Conservation (phyloP, 2,113 vertebrate species). For the Hippopotamus amphibius region DNA sequence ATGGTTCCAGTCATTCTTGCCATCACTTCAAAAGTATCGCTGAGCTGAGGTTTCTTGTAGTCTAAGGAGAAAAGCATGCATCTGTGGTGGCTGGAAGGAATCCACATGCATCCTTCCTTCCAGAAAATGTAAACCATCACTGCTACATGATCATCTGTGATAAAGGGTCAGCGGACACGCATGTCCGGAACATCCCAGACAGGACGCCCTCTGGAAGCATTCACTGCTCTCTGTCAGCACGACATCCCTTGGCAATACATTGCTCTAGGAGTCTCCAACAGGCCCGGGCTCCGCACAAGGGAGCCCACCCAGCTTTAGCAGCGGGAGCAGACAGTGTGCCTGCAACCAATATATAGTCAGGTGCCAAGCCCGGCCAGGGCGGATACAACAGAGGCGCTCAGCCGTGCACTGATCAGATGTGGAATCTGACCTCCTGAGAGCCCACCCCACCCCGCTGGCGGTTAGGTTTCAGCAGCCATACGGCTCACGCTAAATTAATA, state of each 20-base stretch:
- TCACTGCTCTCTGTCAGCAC: not conserved
- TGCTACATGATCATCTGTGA: fast-evolving
- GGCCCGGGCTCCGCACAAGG: not conserved
- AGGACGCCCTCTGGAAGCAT: fast-evolving
- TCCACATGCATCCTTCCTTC: fast-evolving
- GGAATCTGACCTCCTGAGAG: not conserved
- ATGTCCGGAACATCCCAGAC: no score
- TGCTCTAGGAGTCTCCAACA: not conserved
- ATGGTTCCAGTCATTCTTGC: not conserved
- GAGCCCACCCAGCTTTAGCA: not conserved
- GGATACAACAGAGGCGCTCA: not conserved
- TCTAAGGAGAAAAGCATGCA: fast-evolving
- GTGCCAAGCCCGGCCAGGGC: not conserved
- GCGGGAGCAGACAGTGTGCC: not conserved
- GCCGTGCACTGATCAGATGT: fast-evolving
- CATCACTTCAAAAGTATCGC: not conserved
- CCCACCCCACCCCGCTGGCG: not conserved
- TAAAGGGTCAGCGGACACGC: fast-evolving
- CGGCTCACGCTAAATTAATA: no score
- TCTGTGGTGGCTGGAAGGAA: fast-evolving
- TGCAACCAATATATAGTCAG: not conserved
- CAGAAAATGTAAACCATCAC: fast-evolving
- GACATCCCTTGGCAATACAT: not conserved
- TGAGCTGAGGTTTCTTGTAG: not conserved
- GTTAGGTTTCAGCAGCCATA: not conserved